Percentiles rank a stretch among this genome's conserved stretches.
Evolutionary conservation across 92 coral and sea anemone species (phyloP).

Genomic region (Palythoa grandis): DNA sequence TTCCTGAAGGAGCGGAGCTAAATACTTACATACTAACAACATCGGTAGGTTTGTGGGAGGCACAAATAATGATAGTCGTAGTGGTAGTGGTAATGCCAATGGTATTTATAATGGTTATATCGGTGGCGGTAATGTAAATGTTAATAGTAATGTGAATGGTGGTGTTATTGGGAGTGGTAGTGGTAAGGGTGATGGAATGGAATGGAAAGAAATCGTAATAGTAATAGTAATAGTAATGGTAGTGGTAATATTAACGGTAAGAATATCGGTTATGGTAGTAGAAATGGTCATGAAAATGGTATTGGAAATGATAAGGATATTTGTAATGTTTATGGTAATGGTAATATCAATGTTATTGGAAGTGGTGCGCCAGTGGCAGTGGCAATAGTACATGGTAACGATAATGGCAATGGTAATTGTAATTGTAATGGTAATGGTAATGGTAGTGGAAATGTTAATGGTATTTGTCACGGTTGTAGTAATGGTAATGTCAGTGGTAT

Average conservation of each 20-base stretch:
- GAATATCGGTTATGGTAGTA: not conserved
- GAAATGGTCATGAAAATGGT: no score
- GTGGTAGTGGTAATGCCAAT: not conserved
- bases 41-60: slow-evolving; percentile 52
- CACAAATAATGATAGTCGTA: not conserved
- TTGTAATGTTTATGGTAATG: no score
- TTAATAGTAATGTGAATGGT: not conserved
- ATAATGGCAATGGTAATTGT: no score
- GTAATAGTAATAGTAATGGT: no score
- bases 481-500: no score
- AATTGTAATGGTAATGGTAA: no score
- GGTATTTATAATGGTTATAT: not conserved
- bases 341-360: not conserved
- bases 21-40: slow-evolving; percentile 80
- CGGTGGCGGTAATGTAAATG: not conserved
- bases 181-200: not conserved
- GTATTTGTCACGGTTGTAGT: no score
- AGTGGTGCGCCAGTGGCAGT: not conserved
- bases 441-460: no score
- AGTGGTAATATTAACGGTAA: no score
- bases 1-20: slow-evolving; percentile 86
- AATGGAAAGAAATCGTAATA: not conserved
- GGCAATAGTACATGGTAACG: not conserved
- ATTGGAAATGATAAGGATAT: not conserved
- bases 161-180: no score